Evolutionary conservation across 2,797 vertebrate genomes (phyloP), one percentile per base, ranked within the genome.

Genomic region (Psittacula echo): DNA sequence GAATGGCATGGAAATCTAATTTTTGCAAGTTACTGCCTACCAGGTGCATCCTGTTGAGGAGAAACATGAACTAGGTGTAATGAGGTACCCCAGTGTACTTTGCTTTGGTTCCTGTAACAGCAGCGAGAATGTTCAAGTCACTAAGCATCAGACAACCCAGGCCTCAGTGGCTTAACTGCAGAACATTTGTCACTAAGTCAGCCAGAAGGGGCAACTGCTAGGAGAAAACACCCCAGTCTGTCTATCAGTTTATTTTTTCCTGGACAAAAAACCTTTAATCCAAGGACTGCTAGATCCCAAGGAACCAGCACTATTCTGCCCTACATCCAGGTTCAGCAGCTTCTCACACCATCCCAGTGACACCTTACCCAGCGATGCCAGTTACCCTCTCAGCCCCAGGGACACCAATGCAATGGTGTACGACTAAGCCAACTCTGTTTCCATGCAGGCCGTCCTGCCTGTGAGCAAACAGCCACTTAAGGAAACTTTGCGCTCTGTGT

Each of bases 391-490:
- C 37, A 53, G 17, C 15, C 21, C 32, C 42, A 22, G 60, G 41
- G 56, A 32, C 3, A 1, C 24, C 54, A 20, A 22, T 5, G 39
- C 32, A 34, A 6, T 7, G 20, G 58, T 34, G 7, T 5, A 3
- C 5, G 34, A 41, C 24, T 41, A 41, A 60, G 26, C 4, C 60
- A 82, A 0, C 45, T 19, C 45, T 65, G 30, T 8, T 87, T 56
- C 71, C 53, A 18, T 9, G 14, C 39, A 72, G 77, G 53, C 48
- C 44, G 8, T 87, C 79, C 73, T 41, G 72, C 56, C 71, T 20
- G 30, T 44, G n/a, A 81, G n/a, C 81, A 85, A 94, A 41, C 66
- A 80, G 48, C 37, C 84, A 53, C 90, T 89, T 85, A 78, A 80
- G 72, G 81, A 74, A 94, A 37, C 65, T 75, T 89, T 78, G 68